Evolutionary conservation across 2,888 invertebrate genomes (phyloP), one percentile per base, ranked within the genome.

Genomic region (Aspidiotus rigidus): DNA sequence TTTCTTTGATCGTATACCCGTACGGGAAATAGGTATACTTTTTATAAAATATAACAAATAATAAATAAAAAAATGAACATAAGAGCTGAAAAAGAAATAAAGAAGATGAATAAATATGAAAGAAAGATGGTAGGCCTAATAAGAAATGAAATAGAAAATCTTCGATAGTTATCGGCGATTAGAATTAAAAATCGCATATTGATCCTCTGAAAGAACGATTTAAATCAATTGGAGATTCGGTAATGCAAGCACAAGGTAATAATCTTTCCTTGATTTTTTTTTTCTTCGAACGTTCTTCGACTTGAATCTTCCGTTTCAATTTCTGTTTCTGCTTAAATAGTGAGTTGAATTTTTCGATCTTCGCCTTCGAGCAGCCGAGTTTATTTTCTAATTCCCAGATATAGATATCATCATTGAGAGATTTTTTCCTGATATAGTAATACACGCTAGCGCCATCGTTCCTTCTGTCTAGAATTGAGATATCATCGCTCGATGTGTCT

Each of bases 131-230:
- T 53, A n/a, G n/a, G n/a, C n/a, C n/a, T n/a, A 53, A 53, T 15
- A 53, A 53, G 11, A 53, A n/a, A 53, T 53, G 1, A 53, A n/a
- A 15, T 11, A n/a, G 1, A n/a, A 15, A 53, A 53, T n/a, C 11
- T 5, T 53, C 15, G 53, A n/a, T 15, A n/a, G 53, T 53, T 53
- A 53, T 15, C 5, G 2, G 53, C 15, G 3, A 15, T 53, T 3
- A 53, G n/a, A 53, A 53, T 53, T n/a, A 53, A 7, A 56, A 56
- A 56, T 56, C 56, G 5, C 56, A 59, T 28, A 28, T 13, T 13
- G 59, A 59, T 28, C 59, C 59, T 10, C 59, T 17, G 39, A 59
- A 28, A 11, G 59, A 59, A 59, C 59, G 59, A 59, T 59, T 59
- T 9, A 39, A 39, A 39, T 59, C 59, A 8, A 17, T 39, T 7